phyloP scores from a whole-genome alignment of 2,888 invertebrate species.

The Pristionchus mayeri region DNA sequence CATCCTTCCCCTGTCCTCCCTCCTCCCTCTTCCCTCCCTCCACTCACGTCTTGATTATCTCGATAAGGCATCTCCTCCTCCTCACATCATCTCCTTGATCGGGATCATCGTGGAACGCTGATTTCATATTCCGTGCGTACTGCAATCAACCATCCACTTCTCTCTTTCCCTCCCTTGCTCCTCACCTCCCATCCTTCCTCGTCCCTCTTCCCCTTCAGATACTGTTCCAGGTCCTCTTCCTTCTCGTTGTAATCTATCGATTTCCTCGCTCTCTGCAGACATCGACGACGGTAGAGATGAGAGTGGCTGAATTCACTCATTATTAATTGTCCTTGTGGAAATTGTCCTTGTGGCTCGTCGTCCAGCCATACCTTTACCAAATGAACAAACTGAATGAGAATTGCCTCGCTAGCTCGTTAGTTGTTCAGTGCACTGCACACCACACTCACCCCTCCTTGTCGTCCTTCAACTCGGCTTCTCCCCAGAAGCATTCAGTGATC shows the following conservation, averaged over 20 bases:
- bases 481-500: slow-evolving; percentile 60
- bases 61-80: slow-evolving; percentile 45
- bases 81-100: slow-evolving; percentile 47
- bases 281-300: slow-evolving; percentile 58
- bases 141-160: background rate
- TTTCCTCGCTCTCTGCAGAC: slow-evolving; percentile 52
- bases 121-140: background rate
- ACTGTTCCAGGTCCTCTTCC: slow-evolving; percentile 45
- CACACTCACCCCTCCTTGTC: slow-evolving; percentile 47
- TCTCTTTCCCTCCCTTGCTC: background rate
- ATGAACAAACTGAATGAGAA: too few species aligned
- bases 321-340: too few species aligned
- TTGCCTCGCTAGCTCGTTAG: too few species aligned
- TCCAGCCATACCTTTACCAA: too few species aligned
- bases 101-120: slow-evolving; percentile 19
- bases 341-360: too few species aligned
- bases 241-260: slow-evolving; percentile 40
- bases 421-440: too few species aligned
- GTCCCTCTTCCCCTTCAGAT: slow-evolving; percentile 12
- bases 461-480: slow-evolving; percentile 51
- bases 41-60: slow-evolving; percentile 2
- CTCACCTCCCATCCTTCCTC: slow-evolving; percentile 55
- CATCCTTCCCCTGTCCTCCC: background rate
- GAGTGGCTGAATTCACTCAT: slow-evolving; percentile 43
- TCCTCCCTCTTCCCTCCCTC: background rate